Conservation (phyloP, 2,888 invertebrate genomes). For the Latheticus oryzae region DNA sequence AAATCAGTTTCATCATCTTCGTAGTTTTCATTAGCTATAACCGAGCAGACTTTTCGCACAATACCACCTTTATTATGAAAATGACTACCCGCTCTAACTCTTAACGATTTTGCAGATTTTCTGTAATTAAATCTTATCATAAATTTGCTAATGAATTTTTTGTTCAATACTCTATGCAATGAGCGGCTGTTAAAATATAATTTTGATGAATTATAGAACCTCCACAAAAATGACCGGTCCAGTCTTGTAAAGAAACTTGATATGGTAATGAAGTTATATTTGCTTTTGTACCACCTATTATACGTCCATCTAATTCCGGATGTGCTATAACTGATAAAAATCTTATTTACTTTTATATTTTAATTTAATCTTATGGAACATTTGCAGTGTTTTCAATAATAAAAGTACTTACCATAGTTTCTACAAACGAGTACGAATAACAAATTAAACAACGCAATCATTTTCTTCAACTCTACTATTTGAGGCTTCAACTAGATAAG, state of each 20-base stretch:
- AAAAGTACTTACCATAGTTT: too few relatives aligned
- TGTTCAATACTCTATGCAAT: constrained; percentile 47
- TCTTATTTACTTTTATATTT: too few relatives aligned
- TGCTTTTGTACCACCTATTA: constrained; percentile 67
- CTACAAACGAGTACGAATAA: too few relatives aligned
- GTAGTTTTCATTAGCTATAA: constrained; percentile 33
- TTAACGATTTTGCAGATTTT: constrained; percentile 20
- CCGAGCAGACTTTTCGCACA: constrained; percentile 22
- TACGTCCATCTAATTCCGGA: constrained; percentile 12
- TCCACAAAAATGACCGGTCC: constrained; percentile 68
- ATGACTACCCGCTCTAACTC: constrained; percentile 41
- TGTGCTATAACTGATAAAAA: too few relatives aligned
- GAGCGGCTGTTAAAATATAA: constrained; percentile 51
- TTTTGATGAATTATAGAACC: constrained; percentile 61
- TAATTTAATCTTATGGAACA: too few relatives aligned
- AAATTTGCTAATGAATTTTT: constrained; percentile 1
- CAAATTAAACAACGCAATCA: too few relatives aligned
- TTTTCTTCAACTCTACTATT: too few relatives aligned
- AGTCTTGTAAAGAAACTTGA: constrained; percentile 68
- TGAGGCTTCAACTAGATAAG: too few relatives aligned
- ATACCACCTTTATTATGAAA: constrained; percentile 27
- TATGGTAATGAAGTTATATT: constrained; percentile 68
- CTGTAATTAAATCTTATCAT: constrained; percentile 18
- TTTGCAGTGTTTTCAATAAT: too few relatives aligned
- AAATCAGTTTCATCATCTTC: constrained; percentile 34